These are phyloP conservation scores for Hemiscyllium ocellatum DNA, from an alignment of 2,113 vertebrate genomes.

Conservation along the genomic window DNA sequence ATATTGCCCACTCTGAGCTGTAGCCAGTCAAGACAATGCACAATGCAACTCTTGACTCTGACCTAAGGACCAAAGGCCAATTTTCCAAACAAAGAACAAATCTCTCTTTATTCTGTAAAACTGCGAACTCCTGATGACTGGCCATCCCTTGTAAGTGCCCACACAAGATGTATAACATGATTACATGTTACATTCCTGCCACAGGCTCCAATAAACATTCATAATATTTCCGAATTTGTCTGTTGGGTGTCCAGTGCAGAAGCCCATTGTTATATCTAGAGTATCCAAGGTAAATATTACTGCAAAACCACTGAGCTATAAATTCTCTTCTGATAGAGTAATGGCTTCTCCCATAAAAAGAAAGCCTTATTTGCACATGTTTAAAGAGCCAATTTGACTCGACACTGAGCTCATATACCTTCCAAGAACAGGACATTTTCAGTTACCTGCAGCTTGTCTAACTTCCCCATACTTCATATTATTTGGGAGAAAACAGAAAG, in stretches of 20 bases:
- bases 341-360: not conserved
- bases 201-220: not conserved
- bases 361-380: not conserved
- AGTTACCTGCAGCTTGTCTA: not conserved
- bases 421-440: not conserved
- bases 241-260: not conserved
- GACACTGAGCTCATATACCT: too few relatives aligned
- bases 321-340: not conserved
- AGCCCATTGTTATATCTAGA: not conserved
- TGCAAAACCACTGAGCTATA: not conserved
- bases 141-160: not conserved
- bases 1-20: too few relatives aligned
- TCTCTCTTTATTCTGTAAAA: not conserved
- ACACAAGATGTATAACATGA: not conserved
- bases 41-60: not conserved
- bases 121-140: not conserved
- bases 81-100: constrained; percentile 2
- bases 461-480: not conserved
- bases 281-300: not conserved
- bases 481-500: not conserved
- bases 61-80: not conserved
- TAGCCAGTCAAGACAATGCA: too few relatives aligned
- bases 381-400: not conserved
- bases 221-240: not conserved
- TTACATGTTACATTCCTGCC: not conserved